Evolutionary conservation across 2,797 vertebrate species (phyloP), one percentile per base, ranked within the genome.

Genomic region (Chelon auratus): DNA sequence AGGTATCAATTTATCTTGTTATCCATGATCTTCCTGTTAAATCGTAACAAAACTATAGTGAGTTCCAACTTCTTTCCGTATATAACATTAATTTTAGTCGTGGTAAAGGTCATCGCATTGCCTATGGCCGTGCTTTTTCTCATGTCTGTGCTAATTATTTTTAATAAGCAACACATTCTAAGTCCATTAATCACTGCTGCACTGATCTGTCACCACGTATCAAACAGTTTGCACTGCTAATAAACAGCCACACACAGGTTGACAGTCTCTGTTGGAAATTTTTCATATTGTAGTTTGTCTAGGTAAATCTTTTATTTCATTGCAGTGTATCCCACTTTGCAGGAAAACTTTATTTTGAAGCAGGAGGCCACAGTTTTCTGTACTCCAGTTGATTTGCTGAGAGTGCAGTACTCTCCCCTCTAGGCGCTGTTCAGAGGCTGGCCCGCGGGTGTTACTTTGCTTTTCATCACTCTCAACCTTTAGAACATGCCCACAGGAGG

Each of bases 391-490:
- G 83, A 91, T 80, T 89, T 90, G 89, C 91, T 91, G 90, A 91
- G 80, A 78, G 62, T 65, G 87, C 89, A 90, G 77, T 82, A 62
- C 79, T 85, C 17, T 59, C 69, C 84, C 90, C 93, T 86, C 65
- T 50, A 84, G 90, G 91, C 90, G 59, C 72, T 57, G 76, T 91
- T 89, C 78, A 78, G 73, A 90, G 89, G 85, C 78, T 75, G 81
- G 88, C 91, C 89, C 47, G 50, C 20, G 90, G 91, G 66, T 82
- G 72, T 87, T 90, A 64, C 93, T 90, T 85, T 80, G 80, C 85
- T 88, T 92, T 92, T 92, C 92, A 91, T 93, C 92, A 91, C 88
- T 75, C 75, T 78, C 80, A 80, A 80, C 84, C 85, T 88, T 91
- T 82, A 72, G 63, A 89, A 88, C 17, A 64, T 78, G 76, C 91